Evolutionary conservation across 1,140 invertebrate genomes (phyloP).

Genomic region (Apis laboriosa): DNA sequence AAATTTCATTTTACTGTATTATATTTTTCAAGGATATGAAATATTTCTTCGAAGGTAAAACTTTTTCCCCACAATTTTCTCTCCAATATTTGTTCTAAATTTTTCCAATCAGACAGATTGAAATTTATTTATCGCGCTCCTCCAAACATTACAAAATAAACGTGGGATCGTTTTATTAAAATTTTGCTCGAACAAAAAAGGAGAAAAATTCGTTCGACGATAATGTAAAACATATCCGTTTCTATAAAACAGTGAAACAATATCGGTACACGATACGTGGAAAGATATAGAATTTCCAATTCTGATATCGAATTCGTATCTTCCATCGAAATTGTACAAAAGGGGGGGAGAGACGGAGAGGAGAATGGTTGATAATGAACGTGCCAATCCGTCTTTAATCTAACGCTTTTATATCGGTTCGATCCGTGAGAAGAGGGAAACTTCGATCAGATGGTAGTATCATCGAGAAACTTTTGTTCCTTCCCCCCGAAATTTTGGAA

Average conservation of each 20-base stretch:
- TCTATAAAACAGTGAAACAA: neutral
- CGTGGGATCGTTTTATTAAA: neutral
- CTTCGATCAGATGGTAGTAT: constrained; percentile 44
- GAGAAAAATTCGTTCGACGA: neutral
- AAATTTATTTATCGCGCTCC: neutral
- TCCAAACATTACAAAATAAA: neutral
- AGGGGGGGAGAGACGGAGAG: neutral
- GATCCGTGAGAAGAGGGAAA: constrained; percentile 50
- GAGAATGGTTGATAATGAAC: constrained; percentile 25
- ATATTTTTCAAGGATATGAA: too few relatives aligned
- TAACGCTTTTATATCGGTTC: constrained; percentile 20
- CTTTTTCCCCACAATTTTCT: too few relatives aligned
- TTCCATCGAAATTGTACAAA: neutral
- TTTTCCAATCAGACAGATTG: neutral
- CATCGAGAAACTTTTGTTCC: neutral
- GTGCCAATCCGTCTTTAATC: constrained; percentile 44
- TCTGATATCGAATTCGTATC: neutral
- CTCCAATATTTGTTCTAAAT: too few relatives aligned
- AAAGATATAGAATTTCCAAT: neutral
- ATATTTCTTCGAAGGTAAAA: too few relatives aligned
- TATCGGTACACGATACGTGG: neutral
- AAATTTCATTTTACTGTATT: too few relatives aligned
- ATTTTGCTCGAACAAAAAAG: neutral
- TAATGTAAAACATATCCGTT: neutral
- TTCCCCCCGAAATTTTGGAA: neutral